phyloP scores from a whole-genome alignment of 2,113 vertebrate genomes.

The Pelvicachromis taeniatus region DNA sequence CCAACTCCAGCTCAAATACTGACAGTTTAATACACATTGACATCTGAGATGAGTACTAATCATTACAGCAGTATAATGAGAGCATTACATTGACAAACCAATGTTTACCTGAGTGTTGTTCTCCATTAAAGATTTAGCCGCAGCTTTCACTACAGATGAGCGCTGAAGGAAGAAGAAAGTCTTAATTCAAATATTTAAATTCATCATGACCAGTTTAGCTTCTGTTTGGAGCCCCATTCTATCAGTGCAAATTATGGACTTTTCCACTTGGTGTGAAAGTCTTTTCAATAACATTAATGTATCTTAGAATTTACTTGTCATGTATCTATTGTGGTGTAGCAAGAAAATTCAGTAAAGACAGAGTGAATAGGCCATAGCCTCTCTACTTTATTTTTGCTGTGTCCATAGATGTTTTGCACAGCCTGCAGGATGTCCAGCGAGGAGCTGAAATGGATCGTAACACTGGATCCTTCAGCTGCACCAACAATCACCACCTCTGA shows the following conservation, averaged over 20 bases:
- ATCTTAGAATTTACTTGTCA: neutral
- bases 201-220: neutral
- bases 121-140: conserved; percentile 78
- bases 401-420: conserved; percentile 75
- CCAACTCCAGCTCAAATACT: neutral
- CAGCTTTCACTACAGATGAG: conserved; percentile 80
- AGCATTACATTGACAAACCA: neutral
- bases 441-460: conserved; percentile 84
- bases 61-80: neutral
- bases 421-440: conserved; percentile 80
- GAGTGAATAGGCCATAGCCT: neutral
- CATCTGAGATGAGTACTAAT: neutral
- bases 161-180: conserved; percentile 67
- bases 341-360: neutral
- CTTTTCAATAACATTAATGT: neutral
- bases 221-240: neutral
- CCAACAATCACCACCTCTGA: conserved; percentile 72
- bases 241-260: neutral
- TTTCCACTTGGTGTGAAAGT: neutral
- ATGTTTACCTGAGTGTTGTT: conserved; percentile 81
- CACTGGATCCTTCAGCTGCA: conserved; percentile 73
- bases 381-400: conserved; percentile 79
- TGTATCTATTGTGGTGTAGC: neutral
- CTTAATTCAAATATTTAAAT: neutral
- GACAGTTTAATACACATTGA: neutral